A percentile compares a stretch with the other conserved stretches of the same genome.
Conservation (phyloP, 2,797 vertebrate genomes). For the Erpetoichthys calabaricus region DNA sequence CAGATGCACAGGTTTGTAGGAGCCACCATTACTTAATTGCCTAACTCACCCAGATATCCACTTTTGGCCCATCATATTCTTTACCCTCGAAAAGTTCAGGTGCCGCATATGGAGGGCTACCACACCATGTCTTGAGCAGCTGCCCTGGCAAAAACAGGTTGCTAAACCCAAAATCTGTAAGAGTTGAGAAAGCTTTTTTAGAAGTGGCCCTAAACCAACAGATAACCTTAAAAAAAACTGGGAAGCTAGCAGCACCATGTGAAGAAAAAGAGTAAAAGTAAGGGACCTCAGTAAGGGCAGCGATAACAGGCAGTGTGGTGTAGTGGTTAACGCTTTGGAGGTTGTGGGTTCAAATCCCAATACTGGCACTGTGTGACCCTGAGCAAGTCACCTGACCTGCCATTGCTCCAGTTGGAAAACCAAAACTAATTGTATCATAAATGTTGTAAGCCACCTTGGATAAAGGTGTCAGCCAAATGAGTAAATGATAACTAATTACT, state of each 20-base stretch:
- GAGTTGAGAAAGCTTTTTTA: constrained; percentile 10
- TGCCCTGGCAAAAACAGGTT: constrained; percentile 92
- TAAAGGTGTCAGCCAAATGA: too few relatives aligned
- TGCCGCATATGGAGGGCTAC: constrained; percentile 89
- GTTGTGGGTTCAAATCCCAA: too few relatives aligned
- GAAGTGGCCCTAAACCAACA: constrained; percentile 7
- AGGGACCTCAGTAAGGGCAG: neutral
- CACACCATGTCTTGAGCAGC: constrained; percentile 95
- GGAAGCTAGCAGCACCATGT: neutral
- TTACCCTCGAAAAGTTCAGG: constrained; percentile 96
- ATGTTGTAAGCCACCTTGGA: too few relatives aligned
- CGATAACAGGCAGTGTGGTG: too few relatives aligned
- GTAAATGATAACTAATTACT: too few relatives aligned
- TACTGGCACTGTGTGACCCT: too few relatives aligned
- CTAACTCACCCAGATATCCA: constrained; percentile 88
- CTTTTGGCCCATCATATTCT: constrained; percentile 94
- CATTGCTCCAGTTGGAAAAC: too few relatives aligned
- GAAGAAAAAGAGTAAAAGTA: constrained; percentile 2
- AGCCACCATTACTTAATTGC: neutral
- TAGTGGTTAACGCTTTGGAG: too few relatives aligned
- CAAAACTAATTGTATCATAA: too few relatives aligned
- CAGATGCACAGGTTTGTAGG: neutral
- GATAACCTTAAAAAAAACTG: neutral
- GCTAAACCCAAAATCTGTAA: constrained; percentile 93
- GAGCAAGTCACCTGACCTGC: too few relatives aligned